Base-by-base conservation (phyloP, 2,888 invertebrate species). In the Rhingia rostrata region DNA sequence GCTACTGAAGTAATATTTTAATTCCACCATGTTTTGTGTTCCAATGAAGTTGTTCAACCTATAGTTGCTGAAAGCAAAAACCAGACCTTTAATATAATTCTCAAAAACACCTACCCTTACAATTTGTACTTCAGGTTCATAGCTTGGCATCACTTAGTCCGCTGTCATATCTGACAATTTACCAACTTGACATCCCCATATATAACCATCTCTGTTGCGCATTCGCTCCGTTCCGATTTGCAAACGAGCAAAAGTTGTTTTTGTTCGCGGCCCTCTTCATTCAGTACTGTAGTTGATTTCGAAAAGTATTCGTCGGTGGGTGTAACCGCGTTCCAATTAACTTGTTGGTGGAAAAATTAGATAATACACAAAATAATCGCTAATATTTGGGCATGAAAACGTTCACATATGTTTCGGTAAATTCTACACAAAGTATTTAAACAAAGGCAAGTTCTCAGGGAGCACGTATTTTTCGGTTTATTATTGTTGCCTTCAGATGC, bases 191-290 rank as follows among this genome's bases (percentile, higher is more conserved):
- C 58, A 66, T 7, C 7, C 7, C 4, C 5, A 2, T 4, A 51
- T 51, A 45, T 30, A 39, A 3, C 9, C 6, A 5, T 61, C 77
- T 54, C 60, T 1, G 54, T 83, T 37, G 3, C 10, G 3, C 63
- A 41, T 41, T 51, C 45, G 56, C 51, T 82, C 51, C 43, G n/a
- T 53, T 53, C 35, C 49, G 37, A 60, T 66, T 78, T 53, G 37
- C 43, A 43, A 43, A 41, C 45, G 39, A 61, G 37, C 43, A 45
- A 66, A 61, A 69, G 58, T 83, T 83, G 78, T 83, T 83, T 73
- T 78, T 78, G 45, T 77, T 82, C 67, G 53, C 58, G 45, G 43
- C 56, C 66, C 63, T 45, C 72, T 67, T 72, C 72, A 77, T 56
- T 72, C 72, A 77, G 72, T 78, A 53, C 63, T 67, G 35, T 39